phyloP scores from a whole-genome alignment of 1,140 invertebrate genomes.

The Ceratina australensis region DNA sequence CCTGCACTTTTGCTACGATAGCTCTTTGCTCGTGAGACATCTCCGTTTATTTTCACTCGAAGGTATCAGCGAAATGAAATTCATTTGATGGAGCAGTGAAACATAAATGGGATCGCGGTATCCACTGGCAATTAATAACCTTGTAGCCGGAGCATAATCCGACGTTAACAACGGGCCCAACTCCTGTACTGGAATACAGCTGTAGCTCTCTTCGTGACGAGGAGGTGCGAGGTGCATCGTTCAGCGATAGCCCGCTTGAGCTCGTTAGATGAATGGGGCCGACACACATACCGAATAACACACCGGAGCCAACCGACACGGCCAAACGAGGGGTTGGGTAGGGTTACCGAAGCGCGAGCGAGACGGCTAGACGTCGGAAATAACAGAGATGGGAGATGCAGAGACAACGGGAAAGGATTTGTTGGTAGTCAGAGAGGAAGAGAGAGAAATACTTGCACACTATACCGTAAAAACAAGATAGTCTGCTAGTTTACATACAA shows the following conservation, averaged over 20 bases:
- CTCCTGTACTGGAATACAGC: slow-evolving; percentile 30
- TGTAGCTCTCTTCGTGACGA: slow-evolving; percentile 35
- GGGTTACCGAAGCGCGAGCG: not conserved
- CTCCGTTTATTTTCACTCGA: too few relatives aligned
- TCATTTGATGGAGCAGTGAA: too few relatives aligned
- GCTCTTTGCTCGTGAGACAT: too few relatives aligned
- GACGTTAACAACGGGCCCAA: slow-evolving; percentile 31
- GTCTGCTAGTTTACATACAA: too few relatives aligned
- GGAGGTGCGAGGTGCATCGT: slow-evolving; percentile 51
- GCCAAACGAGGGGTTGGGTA: not conserved
- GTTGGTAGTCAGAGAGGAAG: not conserved
- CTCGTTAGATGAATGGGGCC: slow-evolving; percentile 77
- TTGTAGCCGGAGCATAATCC: slow-evolving; percentile 36
- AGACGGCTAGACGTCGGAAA: slow-evolving; percentile 9
- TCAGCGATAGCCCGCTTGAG: slow-evolving; percentile 64
- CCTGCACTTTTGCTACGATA: too few relatives aligned
- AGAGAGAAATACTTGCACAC: slow-evolving; percentile 1
- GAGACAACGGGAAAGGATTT: too few relatives aligned
- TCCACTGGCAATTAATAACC: slow-evolving; percentile 40
- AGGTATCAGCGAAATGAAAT: too few relatives aligned
- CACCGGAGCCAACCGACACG: slow-evolving; percentile 11
- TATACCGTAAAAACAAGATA: too few relatives aligned
- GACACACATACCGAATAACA: slow-evolving; percentile 55
- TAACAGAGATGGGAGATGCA: too few relatives aligned
- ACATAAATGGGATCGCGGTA: slow-evolving; percentile 4